phyloP scores from a whole-genome alignment of 1,140 invertebrate genomes.

The Lutraria rhynchaena region DNA sequence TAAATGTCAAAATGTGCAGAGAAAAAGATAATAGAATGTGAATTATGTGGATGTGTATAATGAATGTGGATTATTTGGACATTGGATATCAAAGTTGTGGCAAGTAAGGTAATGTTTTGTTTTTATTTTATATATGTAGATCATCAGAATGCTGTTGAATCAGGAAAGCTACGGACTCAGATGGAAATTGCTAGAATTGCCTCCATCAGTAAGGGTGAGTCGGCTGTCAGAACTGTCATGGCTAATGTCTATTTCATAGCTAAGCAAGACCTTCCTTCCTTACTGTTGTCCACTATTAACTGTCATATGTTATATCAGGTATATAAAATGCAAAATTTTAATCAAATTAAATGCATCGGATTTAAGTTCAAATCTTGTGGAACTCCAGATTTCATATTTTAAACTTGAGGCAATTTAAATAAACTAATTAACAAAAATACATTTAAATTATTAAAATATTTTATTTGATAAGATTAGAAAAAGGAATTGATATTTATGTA shows the following conservation, averaged over 20 bases:
- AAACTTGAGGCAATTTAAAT: too few species aligned
- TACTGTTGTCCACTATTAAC: background rate
- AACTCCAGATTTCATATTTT: too few species aligned
- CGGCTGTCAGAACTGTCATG: conserved; percentile 22
- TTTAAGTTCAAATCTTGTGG: too few species aligned
- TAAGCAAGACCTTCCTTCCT: conserved; percentile 12
- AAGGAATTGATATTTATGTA: too few species aligned
- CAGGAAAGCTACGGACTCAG: conserved; percentile 2
- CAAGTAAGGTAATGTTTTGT: conserved; percentile 8
- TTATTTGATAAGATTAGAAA: too few species aligned
- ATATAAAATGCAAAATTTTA: background rate
- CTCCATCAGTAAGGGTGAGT: conserved; percentile 23
- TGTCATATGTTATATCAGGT: conserved; percentile 27
- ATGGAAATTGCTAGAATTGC: conserved; percentile 17
- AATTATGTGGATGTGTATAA: background rate
- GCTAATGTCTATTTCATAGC: conserved; percentile 32
- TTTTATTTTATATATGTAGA: conserved; percentile 30
- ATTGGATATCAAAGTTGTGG: too few species aligned
- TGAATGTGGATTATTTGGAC: too few species aligned
- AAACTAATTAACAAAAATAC: too few species aligned
- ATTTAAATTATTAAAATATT: too few species aligned
- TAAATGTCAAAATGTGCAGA: background rate
- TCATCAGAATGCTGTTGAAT: conserved; percentile 19
- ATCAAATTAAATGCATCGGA: too few species aligned
- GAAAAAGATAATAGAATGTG: background rate